Conservation (phyloP, 2,113 vertebrate genomes). For the Pseudopodoces humilis region DNA sequence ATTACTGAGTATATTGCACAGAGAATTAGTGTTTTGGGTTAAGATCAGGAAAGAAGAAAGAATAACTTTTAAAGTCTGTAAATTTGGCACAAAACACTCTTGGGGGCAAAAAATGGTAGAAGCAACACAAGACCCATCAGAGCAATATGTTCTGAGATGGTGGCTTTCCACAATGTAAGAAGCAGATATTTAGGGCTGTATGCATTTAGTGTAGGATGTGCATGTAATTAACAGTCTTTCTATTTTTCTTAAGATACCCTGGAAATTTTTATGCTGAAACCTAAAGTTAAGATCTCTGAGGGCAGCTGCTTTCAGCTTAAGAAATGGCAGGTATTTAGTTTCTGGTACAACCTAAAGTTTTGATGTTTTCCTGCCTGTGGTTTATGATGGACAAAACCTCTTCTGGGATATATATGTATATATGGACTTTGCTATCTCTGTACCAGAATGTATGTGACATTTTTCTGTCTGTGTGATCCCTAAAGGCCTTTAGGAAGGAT, state of each 20-base stretch:
- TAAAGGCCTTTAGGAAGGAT: neutral
- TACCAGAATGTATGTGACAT: neutral
- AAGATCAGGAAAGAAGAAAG: neutral
- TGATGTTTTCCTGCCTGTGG: neutral
- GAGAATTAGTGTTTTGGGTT: neutral
- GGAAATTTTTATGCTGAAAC: neutral
- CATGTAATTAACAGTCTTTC: neutral
- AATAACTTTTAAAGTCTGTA: neutral
- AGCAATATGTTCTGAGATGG: neutral
- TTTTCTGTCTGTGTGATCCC: neutral
- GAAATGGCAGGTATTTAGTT: neutral
- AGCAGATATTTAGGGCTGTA: neutral
- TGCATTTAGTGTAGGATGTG: fast-evolving
- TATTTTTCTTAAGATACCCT: neutral
- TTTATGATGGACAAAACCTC: neutral
- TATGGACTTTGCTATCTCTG: neutral
- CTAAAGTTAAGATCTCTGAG: neutral
- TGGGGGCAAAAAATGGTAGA: neutral
- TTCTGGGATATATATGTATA: neutral
- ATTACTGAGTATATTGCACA: neutral
- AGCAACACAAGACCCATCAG: neutral
- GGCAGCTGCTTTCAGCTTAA: neutral
- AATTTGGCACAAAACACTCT: neutral
- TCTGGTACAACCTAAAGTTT: neutral
- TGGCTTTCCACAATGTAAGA: neutral